A percentile compares a stretch with the other conserved stretches of the same genome.
Conservation (phyloP, 2,797 vertebrate species). For the Sebastes minor region DNA sequence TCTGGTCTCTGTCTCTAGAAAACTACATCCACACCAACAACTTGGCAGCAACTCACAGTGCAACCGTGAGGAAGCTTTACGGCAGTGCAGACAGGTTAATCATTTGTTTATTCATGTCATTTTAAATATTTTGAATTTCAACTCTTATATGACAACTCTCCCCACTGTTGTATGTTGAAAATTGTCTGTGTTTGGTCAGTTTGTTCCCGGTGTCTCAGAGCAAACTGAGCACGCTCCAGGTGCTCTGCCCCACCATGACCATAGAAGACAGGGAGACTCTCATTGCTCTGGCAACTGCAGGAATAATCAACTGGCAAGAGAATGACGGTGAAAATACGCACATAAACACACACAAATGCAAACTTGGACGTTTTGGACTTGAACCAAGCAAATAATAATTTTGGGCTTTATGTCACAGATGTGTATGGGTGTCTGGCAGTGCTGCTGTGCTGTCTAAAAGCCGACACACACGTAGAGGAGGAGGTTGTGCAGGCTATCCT, state of each 20-base stretch:
- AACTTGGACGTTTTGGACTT: neutral
- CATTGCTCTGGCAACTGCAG: conserved; percentile 86
- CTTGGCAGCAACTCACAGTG: conserved; percentile 50
- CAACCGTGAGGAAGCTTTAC: conserved; percentile 82
- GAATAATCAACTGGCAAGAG: conserved; percentile 88
- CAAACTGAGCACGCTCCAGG: conserved; percentile 90
- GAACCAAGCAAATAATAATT: neutral
- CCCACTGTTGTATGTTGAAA: neutral
- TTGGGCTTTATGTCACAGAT: conserved; percentile 75
- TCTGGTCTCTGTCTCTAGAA: conserved; percentile 92
- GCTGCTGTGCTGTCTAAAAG: conserved; percentile 89
- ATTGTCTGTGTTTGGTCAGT: conserved; percentile 74
- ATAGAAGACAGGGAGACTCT: conserved; percentile 87
- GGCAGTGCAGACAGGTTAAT: conserved; percentile 85
- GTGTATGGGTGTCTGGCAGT: conserved; percentile 90
- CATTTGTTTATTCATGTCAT: neutral
- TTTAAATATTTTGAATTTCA: conserved; percentile 8
- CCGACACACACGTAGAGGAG: conserved; percentile 79
- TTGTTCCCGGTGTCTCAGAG: conserved; percentile 90
- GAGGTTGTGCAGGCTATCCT: conserved; percentile 87
- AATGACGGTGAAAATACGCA: conserved; percentile 78
- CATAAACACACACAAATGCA: neutral
- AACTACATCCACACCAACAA: conserved; percentile 80
- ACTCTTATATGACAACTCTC: neutral
- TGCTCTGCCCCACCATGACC: conserved; percentile 86